These are phyloP conservation scores for Pseudomugil tenellus DNA, from an alignment of 2,797 vertebrate species.

Conservation along the genomic window DNA sequence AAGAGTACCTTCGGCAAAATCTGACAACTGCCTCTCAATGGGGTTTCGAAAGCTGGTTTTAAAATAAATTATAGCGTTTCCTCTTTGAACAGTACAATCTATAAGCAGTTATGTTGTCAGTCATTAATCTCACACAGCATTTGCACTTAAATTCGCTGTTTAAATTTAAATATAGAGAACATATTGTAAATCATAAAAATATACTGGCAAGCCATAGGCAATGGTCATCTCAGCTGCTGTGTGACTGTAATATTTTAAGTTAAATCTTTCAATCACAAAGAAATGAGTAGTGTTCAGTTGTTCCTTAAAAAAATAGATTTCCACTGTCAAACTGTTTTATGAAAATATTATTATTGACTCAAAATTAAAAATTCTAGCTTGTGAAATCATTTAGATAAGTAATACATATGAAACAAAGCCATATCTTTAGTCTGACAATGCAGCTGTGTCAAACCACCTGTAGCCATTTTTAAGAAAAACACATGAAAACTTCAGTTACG, in stretches of 20 bases:
- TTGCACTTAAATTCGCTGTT: constrained; percentile 1
- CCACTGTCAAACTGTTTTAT: background rate
- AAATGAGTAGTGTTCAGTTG: background rate
- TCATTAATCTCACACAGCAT: constrained; percentile 6
- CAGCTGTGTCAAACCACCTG: constrained; percentile 38
- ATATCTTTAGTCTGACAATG: constrained; percentile 4
- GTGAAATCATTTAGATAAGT: background rate
- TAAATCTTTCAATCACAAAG: background rate
- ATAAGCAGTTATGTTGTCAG: background rate
- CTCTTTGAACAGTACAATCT: background rate
- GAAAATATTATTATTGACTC: background rate
- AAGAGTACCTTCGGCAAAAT: constrained; percentile 4
- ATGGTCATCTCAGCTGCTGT: background rate
- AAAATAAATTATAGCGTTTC: background rate
- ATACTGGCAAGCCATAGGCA: background rate
- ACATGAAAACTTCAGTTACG: constrained; percentile 30
- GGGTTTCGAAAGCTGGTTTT: constrained; percentile 3
- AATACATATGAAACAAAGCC: background rate
- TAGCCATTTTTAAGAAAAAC: constrained; percentile 19
- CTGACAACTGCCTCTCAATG: constrained; percentile 3
- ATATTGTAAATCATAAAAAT: constrained; percentile 2
- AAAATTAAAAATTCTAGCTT: constrained; percentile 4
- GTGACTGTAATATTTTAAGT: background rate
- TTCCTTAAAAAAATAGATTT: background rate
- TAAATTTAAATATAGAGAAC: background rate